Evolutionary conservation across 2,113 vertebrate species (phyloP).

Genomic region (Phycodurus eques): DNA sequence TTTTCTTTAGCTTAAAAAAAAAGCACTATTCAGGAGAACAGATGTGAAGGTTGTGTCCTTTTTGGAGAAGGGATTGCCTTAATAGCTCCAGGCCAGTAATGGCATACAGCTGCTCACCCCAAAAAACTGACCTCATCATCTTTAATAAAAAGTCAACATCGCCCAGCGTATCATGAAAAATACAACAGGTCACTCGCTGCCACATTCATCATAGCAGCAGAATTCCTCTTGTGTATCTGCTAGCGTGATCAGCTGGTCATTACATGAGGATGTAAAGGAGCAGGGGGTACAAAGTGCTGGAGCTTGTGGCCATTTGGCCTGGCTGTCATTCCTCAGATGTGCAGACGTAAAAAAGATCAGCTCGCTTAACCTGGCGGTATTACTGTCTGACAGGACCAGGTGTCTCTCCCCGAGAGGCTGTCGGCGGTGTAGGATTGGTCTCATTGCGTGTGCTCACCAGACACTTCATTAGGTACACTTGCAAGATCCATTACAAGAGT

Average conservation of each 20-base stretch:
- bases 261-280: constrained; percentile 11
- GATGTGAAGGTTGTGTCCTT: not conserved
- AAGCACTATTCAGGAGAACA: not conserved
- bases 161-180: not conserved
- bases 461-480: not conserved
- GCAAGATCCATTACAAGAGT: not conserved
- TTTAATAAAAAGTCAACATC: not conserved
- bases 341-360: constrained; percentile 23
- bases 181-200: not conserved
- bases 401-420: constrained; percentile 26
- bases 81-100: not conserved
- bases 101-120: not conserved
- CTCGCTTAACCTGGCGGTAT: constrained; percentile 55
- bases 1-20: not conserved
- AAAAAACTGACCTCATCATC: not conserved
- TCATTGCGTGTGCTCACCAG: constrained; percentile 11
- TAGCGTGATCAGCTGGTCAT: constrained; percentile 6
- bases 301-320: constrained; percentile 32
- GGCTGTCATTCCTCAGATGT: constrained; percentile 46
- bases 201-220: not conserved
- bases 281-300: constrained; percentile 22
- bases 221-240: not conserved
- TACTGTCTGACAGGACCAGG: constrained; percentile 56
- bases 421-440: constrained; percentile 26
- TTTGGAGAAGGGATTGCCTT: not conserved